Base-by-base conservation (phyloP, 2,888 invertebrate genomes). In the Diabrotica balteata region DNA sequence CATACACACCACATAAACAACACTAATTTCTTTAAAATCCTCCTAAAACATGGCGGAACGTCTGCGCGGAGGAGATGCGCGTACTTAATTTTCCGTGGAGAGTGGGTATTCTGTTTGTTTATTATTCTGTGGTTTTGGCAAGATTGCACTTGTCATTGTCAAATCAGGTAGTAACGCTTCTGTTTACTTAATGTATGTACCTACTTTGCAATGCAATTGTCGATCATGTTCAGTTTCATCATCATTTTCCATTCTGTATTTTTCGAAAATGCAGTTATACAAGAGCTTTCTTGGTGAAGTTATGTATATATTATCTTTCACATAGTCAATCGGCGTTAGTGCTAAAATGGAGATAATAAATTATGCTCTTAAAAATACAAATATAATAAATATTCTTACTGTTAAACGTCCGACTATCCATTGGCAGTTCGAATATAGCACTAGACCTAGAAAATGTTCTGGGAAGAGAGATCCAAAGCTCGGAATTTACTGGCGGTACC, bases 351-450 rank as follows among this genome's bases (percentile, higher is more conserved):
- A 32, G 32, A 32, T 2, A 32, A 32, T 32, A 32, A 32, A 32
- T 32, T 32, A 32, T 32, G 5, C 32, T 5, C 5, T 32, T 32
- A 32, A 32, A 32, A 32, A 5, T 32, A 4, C 4, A 32, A 32
- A 32, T 32, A 2, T 2, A 32, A 32, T 32, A 5, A 32, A 32
- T 4, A 32, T 32, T 32, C 67, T 74, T 80, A 87, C 87, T 84
- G 67, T 83, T 81, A 42, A 91, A 81, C 67, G 84, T 84, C 57
- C 85, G 81, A 61, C 89, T 86, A 77, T 93, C 90, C 69, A 94
- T 86, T 0, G 93, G 93, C 61, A 95, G 84, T 72, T 92, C 89
- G 80, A 94, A 94, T 72, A 92, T 87, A 0, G 92, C 91, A 71
- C 89, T 91, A 50, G 90, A 88, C 51, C 93, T 87, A 0, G 91